Conservation (phyloP, 1,140 invertebrate genomes). For the Reticulitermes speratus region DNA sequence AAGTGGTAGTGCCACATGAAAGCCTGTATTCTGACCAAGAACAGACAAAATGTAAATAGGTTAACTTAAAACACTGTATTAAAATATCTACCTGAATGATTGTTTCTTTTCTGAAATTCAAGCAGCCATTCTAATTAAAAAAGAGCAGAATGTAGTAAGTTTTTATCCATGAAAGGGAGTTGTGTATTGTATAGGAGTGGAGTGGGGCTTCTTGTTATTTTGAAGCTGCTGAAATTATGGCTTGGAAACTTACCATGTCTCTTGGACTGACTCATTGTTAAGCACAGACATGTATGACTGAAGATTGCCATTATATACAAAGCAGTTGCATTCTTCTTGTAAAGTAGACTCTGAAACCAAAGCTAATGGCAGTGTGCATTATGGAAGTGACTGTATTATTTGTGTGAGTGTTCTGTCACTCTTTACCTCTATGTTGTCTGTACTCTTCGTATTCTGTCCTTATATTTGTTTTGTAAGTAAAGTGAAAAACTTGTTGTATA, state of each 20-base stretch:
- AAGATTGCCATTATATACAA: not conserved
- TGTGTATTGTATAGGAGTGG: no score
- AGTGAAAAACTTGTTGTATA: constrained; percentile 13
- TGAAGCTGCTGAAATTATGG: not conserved
- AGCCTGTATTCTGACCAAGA: not conserved
- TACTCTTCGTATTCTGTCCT: not conserved
- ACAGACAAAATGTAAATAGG: not conserved
- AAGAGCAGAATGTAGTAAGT: not conserved
- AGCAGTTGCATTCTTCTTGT: not conserved
- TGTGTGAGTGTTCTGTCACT: constrained; percentile 20
- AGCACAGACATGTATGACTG: not conserved
- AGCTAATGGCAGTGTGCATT: not conserved
- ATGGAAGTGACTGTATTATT: constrained; percentile 22
- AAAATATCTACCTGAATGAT: not conserved
- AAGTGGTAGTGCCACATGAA: not conserved
- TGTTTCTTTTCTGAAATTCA: not conserved
- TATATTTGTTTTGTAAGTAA: constrained; percentile 29
- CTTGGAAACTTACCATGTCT: not conserved
- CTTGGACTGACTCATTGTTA: not conserved
- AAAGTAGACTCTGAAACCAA: constrained; percentile 15
- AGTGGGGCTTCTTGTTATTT: no score
- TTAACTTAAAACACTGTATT: not conserved
- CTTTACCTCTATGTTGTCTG: not conserved
- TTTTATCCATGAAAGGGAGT: no score
- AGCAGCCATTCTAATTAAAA: not conserved